phyloP scores from a whole-genome alignment of 2,797 vertebrate species.

The Myripristis murdjan region DNA sequence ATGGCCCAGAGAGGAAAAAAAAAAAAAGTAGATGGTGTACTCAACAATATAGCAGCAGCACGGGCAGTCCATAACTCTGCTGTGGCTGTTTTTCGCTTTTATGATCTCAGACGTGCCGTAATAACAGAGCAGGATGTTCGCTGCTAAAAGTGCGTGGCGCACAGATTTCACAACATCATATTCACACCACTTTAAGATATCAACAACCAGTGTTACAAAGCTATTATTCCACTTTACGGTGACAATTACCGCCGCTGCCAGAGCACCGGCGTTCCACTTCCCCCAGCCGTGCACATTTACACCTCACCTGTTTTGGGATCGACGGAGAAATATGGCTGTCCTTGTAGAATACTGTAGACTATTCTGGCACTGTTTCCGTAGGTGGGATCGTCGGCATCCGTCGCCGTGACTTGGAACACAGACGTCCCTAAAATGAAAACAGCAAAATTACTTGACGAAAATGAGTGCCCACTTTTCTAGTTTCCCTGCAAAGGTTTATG shows the following conservation, averaged over 20 bases:
- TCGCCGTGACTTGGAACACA: constrained; percentile 96
- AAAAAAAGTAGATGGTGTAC: constrained; percentile 45
- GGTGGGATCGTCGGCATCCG: constrained; percentile 96
- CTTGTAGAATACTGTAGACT: constrained; percentile 98
- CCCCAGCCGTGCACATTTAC: constrained; percentile 11
- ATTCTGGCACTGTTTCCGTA: constrained; percentile 98
- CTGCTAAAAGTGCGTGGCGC: not conserved
- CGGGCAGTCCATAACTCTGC: constrained; percentile 63
- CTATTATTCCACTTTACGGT: constrained; percentile 26
- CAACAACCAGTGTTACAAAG: constrained; percentile 23
- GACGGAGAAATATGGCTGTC: constrained; percentile 99
- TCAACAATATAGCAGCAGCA: constrained; percentile 41
- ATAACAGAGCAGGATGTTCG: constrained; percentile 49
- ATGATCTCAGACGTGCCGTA: constrained; percentile 52
- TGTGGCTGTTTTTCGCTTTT: constrained; percentile 58
- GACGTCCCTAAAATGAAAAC: constrained; percentile 91
- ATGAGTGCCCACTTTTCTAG: not conserved
- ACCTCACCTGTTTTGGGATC: constrained; percentile 96
- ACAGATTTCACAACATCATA: constrained; percentile 26
- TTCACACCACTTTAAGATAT: constrained; percentile 43
- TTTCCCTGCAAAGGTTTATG: not conserved
- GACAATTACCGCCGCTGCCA: constrained; percentile 15
- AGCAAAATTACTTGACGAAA: not conserved
- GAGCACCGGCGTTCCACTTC: not conserved
- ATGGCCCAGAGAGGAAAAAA: no score